A percentile compares a stretch with the other conserved stretches of the same genome.
These are phyloP conservation scores for Phortica variegata DNA, from an alignment of 1,140 invertebrate species.

Conservation along the genomic window DNA sequence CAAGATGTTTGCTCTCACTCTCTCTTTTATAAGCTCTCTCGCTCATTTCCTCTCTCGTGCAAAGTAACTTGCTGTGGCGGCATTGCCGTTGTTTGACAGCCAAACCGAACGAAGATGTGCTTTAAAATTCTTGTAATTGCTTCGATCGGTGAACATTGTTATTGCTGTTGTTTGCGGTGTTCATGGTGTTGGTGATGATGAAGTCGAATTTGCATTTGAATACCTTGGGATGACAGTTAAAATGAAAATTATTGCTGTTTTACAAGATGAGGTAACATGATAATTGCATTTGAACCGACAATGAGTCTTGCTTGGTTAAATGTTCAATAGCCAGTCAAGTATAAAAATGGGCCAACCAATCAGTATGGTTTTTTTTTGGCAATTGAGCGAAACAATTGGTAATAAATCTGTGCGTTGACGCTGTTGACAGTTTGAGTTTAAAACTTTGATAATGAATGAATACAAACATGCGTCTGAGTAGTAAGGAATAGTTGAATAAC, in stretches of 20 bases:
- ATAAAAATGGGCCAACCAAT: constrained; percentile 39
- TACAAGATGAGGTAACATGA: constrained; percentile 40
- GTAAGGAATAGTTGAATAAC: constrained; percentile 34
- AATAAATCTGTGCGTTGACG: constrained; percentile 7
- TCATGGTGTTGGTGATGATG: neutral
- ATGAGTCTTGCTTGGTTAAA: constrained; percentile 43
- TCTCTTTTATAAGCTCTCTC: no score
- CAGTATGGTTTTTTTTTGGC: constrained; percentile 6
- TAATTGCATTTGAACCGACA: constrained; percentile 46
- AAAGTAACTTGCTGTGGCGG: constrained; percentile 16
- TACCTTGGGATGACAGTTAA: constrained; percentile 13
- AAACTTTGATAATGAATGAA: no score
- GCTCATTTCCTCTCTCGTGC: no score
- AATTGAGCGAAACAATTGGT: constrained; percentile 22
- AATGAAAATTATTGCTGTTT: constrained; percentile 42
- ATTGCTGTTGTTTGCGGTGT: constrained; percentile 1
- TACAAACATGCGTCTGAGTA: no score
- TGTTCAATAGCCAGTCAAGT: constrained; percentile 40
- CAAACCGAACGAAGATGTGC: constrained; percentile 9
- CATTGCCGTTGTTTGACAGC: neutral
- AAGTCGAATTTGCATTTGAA: constrained; percentile 10
- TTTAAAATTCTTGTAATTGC: constrained; percentile 41
- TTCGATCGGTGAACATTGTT: constrained; percentile 10
- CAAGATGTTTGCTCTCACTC: no score
- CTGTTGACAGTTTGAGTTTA: no score